Evolutionary conservation across 2,113 vertebrate species (phyloP), one percentile per base, ranked within the genome.

Genomic region (Cinclus cinclus): DNA sequence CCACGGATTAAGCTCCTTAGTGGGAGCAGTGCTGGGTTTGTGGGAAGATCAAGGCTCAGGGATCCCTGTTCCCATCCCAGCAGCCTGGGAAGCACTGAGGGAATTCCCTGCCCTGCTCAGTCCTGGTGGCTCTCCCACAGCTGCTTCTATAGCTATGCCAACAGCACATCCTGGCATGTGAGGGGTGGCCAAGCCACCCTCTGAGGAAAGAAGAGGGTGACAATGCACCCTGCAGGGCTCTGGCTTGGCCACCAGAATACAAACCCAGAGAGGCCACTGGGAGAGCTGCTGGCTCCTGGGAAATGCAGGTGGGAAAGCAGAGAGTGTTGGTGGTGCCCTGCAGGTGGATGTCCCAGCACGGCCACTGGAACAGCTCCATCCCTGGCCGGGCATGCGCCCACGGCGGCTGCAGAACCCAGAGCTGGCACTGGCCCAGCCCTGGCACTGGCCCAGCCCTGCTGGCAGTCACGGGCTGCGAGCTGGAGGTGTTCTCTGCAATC

Each of bases 91-190:
- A 62, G 31, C 60, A 4, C 53, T 2, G 0, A 15, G 21, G 71
- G 50, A 65, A n/a, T 21, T 46, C 65, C 35, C 24, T 55, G 25
- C 28, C 6, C 44, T 11, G 18, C 49, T 63, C 11, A 1, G 37
- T 9, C 31, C 88, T n/a, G 1, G 47, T 1, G 1, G 15, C 10
- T 63, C n/a, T 64, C 68, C 47, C 1, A 0, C 0, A 9, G 44
- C 74, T 35, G 33, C 65, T 4, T 16, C 22, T 41, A 33, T 0
- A 0, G 31, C 39, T 46, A 6, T 6, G 46, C 44, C 46, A 20
- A 18, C 0, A 0, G n/a, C 50, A 21, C 56, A 28, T 0, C 4
- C 39, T 5, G 2, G 11, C 1, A 1, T 0, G 21, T 0, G 1
- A 65, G 16, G 19, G 31, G 22, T 22, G 47, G 41, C 52, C 4